A percentile compares a stretch with the other conserved stretches of the same genome.
Evolutionary conservation across 2,113 vertebrate species (phyloP).

Genomic region (Colossoma macropomum): DNA sequence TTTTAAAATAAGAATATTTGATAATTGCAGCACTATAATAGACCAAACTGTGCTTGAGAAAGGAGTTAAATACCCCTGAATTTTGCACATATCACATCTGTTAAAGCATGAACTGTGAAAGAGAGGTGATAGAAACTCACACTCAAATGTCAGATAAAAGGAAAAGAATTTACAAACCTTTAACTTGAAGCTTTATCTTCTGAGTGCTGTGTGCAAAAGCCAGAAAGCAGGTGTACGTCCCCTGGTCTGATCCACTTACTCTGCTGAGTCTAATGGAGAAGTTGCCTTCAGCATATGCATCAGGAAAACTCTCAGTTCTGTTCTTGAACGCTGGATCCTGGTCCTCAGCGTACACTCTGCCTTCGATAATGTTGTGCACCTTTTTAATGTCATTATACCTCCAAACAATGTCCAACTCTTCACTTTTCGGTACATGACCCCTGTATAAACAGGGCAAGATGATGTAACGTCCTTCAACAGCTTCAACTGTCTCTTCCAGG

Average conservation of each 20-base stretch:
- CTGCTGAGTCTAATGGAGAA: neutral
- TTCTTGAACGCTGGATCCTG: neutral
- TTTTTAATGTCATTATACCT: neutral
- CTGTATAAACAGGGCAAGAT: neutral
- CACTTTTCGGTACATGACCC: neutral
- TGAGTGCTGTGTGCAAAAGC: neutral
- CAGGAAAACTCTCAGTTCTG: neutral
- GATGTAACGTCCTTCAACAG: neutral
- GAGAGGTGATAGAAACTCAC: too few relatives aligned
- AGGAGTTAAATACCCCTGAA: too few relatives aligned
- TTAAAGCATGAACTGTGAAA: too few relatives aligned
- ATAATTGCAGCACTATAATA: too few relatives aligned
- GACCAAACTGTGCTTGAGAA: too few relatives aligned
- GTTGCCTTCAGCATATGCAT: slow-evolving; percentile 13
- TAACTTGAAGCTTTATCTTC: neutral
- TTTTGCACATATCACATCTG: too few relatives aligned
- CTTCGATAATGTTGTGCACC: neutral
- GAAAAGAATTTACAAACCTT: neutral
- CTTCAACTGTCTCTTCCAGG: neutral
- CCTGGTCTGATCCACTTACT: neutral
- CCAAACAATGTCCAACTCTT: neutral
- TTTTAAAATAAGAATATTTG: too few relatives aligned
- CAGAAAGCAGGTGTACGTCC: neutral
- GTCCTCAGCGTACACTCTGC: accelerated
- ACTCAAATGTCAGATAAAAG: too few relatives aligned